phyloP scores from a whole-genome alignment of 2,797 vertebrate species.

The Chelon auratus region DNA sequence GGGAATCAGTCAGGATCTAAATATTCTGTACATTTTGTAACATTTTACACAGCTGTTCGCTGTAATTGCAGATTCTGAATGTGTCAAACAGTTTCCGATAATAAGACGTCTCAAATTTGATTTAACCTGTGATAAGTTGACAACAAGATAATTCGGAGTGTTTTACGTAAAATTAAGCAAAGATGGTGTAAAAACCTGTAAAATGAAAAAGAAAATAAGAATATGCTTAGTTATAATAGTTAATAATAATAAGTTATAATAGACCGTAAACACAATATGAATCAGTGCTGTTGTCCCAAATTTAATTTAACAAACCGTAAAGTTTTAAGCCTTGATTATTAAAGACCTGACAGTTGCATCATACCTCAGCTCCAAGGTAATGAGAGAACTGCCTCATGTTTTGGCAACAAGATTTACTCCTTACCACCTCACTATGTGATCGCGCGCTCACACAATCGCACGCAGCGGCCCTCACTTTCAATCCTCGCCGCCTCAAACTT shows the following conservation, averaged over 20 bases:
- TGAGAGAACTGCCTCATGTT: neutral
- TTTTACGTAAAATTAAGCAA: too few species aligned
- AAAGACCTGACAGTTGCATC: too few species aligned
- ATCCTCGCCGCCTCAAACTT: constrained; percentile 90
- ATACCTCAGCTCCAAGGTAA: neutral
- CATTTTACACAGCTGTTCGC: too few species aligned
- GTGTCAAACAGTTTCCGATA: neutral
- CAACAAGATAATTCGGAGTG: neutral
- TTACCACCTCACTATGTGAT: constrained; percentile 24
- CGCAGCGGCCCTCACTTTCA: constrained; percentile 44
- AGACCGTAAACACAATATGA: neutral
- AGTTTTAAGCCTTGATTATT: neutral
- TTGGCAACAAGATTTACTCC: constrained; percentile 27
- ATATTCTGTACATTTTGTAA: too few species aligned
- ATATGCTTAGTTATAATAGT: too few species aligned
- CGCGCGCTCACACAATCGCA: constrained; percentile 12
- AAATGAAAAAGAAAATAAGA: neutral
- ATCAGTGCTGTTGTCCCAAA: neutral
- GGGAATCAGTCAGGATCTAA: too few species aligned
- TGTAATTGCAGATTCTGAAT: too few species aligned
- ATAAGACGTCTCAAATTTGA: neutral
- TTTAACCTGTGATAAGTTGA: too few species aligned
- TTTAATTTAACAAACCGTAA: neutral
- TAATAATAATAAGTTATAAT: too few species aligned
- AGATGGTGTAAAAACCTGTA: too few species aligned